Evolutionary conservation across 2,797 vertebrate genomes (phyloP).

Genomic region (Glossophaga mutica): DNA sequence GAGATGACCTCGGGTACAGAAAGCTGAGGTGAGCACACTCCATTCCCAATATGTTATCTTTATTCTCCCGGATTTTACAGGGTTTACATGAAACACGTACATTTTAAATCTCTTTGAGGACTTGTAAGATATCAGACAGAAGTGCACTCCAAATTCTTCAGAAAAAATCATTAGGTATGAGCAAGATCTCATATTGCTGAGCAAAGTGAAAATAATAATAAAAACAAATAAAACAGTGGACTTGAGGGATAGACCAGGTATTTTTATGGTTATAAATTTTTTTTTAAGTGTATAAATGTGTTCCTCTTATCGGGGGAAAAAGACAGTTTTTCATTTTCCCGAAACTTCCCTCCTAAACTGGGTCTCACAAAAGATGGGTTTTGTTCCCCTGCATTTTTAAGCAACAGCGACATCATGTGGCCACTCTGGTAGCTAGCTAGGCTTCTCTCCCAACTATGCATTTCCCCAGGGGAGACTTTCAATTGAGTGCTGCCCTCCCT

Average conservation of each 20-base stretch:
- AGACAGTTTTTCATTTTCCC: conserved; percentile 30
- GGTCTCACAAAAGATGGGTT: neutral
- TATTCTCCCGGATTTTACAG: neutral
- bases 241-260: neutral
- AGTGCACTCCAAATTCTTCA: neutral
- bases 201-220: neutral
- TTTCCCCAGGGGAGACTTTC: conserved; percentile 22
- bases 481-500: conserved; percentile 19
- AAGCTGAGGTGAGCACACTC: neutral
- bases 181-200: neutral
- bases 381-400: conserved; percentile 57
- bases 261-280: neutral
- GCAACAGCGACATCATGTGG: conserved; percentile 84
- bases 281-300: neutral
- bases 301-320: neutral
- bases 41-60: neutral
- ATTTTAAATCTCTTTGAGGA: neutral
- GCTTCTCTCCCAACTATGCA: neutral
- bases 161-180: neutral
- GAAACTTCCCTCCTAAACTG: conserved; percentile 30
- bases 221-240: neutral
- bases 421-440: neutral
- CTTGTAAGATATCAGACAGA: neutral
- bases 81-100: neutral
- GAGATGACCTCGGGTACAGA: neutral